Evolutionary conservation across 2,797 vertebrate species (phyloP).

Genomic region (Pseudomugil tenellus): DNA sequence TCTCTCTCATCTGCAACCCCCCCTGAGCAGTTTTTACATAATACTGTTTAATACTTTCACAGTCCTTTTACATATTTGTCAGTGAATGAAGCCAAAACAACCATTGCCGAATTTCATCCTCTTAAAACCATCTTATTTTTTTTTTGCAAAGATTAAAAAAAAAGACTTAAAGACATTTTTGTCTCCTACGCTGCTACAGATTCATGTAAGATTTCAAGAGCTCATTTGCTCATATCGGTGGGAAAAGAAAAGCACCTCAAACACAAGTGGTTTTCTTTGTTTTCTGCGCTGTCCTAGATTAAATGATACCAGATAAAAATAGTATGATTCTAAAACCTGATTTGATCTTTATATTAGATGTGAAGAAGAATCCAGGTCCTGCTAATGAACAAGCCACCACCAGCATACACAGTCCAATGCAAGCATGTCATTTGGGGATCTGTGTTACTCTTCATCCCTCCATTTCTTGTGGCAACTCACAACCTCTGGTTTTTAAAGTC

Average conservation of each 20-base stretch:
- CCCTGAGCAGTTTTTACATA: slow-evolving; percentile 64
- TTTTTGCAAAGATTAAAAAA: slow-evolving; percentile 25
- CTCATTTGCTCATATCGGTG: slow-evolving; percentile 31
- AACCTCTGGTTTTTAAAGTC: neutral
- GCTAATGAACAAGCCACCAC: slow-evolving; percentile 1
- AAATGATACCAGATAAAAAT: slow-evolving; percentile 5
- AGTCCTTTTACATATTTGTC: slow-evolving; percentile 52
- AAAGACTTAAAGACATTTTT: slow-evolving; percentile 31
- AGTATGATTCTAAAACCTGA: neutral
- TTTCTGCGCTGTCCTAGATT: slow-evolving; percentile 13
- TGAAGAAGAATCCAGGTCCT: neutral
- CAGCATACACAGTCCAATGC: neutral
- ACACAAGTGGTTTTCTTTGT: neutral
- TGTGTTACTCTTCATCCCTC: slow-evolving; percentile 10
- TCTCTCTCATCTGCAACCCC: slow-evolving; percentile 35
- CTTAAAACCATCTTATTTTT: slow-evolving; percentile 44
- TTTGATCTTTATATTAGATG: neutral
- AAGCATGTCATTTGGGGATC: slow-evolving; percentile 25
- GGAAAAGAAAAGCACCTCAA: slow-evolving; percentile 19
- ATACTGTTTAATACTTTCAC: slow-evolving; percentile 50
- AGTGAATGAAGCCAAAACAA: slow-evolving; percentile 54
- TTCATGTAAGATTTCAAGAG: slow-evolving; percentile 30
- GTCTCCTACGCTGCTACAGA: slow-evolving; percentile 10
- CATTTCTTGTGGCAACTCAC: slow-evolving; percentile 10
- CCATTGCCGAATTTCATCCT: slow-evolving; percentile 34